Base-by-base conservation (phyloP, 1,140 invertebrate species). In the Chymomyza costata region DNA sequence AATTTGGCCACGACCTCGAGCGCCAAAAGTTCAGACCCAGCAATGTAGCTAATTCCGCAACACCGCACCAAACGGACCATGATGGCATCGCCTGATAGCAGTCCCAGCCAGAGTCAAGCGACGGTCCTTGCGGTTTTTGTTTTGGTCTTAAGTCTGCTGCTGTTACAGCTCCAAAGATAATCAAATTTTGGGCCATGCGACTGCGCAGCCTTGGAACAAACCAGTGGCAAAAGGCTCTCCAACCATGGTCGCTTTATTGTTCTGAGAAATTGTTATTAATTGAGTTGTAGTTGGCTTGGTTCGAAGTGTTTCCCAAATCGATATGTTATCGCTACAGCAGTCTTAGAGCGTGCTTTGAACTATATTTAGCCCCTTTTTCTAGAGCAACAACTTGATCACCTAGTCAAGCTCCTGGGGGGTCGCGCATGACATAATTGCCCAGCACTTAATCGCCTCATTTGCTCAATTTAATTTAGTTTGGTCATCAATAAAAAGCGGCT, bases 251-350 rank as follows among this genome's bases (percentile, higher is more conserved):
- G 62, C 60, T 63, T 65, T 68, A 68, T 81, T 74, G 60, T 76
- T 65, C 64, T 62, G 61, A 76, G 63, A 80, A 76, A 76, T 76
- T 80, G 70, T 70, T 83, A 83, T 73, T 83, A 83, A 83, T 81
- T 81, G 65, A 83, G 81, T 67, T 81, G 70, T 76, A 34, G 32
- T 1, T 17, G 13, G 3, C 11, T 16, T n/a, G 11, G 51, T 30
- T n/a, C 14, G 10, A 14, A 6, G 6, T 15, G n/a, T n/a, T n/a
- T n/a, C n/a, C n/a, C n/a, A n/a, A n/a, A n/a, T n/a, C n/a, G n/a
- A n/a, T n/a, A n/a, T n/a, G n/a, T n/a, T n/a, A n/a, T n/a, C n/a
- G n/a, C n/a, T n/a, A n/a, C n/a, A n/a, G n/a, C n/a, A n/a, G n/a
- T n/a, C n/a, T n/a, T n/a, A n/a, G n/a, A n/a, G n/a, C n/a, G n/a